Evolutionary conservation across 2,797 vertebrate species (phyloP), one percentile per base, ranked within the genome.

Genomic region (Poeciliopsis gracilis): DNA sequence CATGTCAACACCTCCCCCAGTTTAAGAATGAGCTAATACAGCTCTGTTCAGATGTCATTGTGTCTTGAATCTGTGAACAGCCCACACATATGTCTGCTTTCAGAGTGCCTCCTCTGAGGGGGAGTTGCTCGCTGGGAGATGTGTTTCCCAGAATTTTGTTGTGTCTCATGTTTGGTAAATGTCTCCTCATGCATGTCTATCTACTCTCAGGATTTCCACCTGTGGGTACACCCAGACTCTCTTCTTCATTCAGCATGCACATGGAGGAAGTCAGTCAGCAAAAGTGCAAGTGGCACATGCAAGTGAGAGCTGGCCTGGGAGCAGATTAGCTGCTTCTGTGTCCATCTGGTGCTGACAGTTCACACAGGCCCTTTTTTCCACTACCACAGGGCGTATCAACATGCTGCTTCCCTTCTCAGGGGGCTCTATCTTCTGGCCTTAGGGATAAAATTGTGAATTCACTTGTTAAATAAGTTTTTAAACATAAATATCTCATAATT

Each of bases 331-430:
- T 76, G 86, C 92, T 93, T 81, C 83, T 91, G 92, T 93, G 89
- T 92, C 93, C 94, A 95, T 95, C 94, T 93, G 91, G 90, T 95
- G 95, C 89, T 95, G 95, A 96, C 94, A 95, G 95, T 95, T 96
- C 94, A 95, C 95, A 96, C 92, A 92, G 94, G 87, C 87, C 83
- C 77, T 91, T 93, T 93, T 95, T 95, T 94, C 94, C 95, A 94
- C 93, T 93, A 88, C 85, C 86, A 49, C 86, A 91, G 90, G 93
- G 93, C 87, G 93, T 96, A 94, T 95, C 94, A 91, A 90, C 93
- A 92, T 83, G 76, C 82, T 30, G 86, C 79, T 95, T 95, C 95
- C 95, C 95, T 95, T 95, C 94, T 95, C 94, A 95, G 90, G 92
- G 75, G 76, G 61, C 85, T 92, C 87, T 93, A 92, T 94, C 94